phyloP scores from a whole-genome alignment of 92 coral and sea anemone species.

The Heteractis magnifica region DNA sequence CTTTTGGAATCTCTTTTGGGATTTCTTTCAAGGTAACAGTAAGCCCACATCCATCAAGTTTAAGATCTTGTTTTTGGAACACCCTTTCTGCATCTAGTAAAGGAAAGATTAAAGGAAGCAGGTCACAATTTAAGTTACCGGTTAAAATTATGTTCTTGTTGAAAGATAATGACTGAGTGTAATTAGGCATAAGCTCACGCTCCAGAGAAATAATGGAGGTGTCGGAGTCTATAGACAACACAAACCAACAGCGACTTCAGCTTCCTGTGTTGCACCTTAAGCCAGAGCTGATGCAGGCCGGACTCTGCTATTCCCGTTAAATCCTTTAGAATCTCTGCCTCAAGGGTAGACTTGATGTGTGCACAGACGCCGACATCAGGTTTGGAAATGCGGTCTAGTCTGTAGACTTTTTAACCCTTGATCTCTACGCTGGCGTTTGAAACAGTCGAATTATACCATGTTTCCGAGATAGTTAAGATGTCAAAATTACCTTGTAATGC shows the following conservation, averaged over 20 bases:
- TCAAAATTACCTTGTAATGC: conserved; percentile 37
- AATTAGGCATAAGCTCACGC: conserved; percentile 29
- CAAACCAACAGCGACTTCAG: conserved; percentile 32
- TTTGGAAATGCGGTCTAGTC: conserved; percentile 42
- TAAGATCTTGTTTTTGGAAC: too few species aligned
- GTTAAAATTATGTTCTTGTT: conserved; percentile 36
- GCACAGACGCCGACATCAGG: conserved; percentile 11
- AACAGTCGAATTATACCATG: conserved; percentile 44
- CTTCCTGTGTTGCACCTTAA: conserved; percentile 27
- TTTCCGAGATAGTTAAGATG: conserved; percentile 42
- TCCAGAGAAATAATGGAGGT: background rate
- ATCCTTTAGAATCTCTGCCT: conserved; percentile 38
- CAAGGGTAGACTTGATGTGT: too few species aligned
- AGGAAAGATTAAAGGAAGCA: background rate
- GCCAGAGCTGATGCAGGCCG: conserved; percentile 52
- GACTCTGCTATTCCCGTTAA: conserved; percentile 2
- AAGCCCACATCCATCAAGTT: too few species aligned
- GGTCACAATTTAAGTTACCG: conserved; percentile 46
- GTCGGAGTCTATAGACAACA: conserved; percentile 34
- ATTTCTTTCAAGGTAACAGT: too few species aligned
- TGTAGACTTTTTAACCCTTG: conserved; percentile 33
- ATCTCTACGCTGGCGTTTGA: conserved; percentile 27
- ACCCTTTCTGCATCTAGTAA: too few species aligned
- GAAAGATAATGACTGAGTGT: conserved; percentile 27
- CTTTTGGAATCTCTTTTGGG: too few species aligned